Conservation (phyloP, 2,797 vertebrate genomes). For the Heterohyrax brucei region DNA sequence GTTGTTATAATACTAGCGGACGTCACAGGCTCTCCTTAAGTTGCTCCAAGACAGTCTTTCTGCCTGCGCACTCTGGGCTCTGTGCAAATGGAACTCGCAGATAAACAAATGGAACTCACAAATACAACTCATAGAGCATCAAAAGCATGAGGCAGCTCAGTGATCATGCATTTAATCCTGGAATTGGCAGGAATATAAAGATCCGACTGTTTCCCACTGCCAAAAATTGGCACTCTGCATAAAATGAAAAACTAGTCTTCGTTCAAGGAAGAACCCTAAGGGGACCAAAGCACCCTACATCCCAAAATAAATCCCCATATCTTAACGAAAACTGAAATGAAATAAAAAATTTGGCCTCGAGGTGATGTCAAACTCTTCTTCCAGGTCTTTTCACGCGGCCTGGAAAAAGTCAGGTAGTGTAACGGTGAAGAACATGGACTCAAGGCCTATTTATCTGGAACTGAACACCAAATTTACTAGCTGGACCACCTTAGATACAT, state of each 20-base stretch:
- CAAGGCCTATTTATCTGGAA: neutral
- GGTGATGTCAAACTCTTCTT: constrained; percentile 24
- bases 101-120: constrained; percentile 13
- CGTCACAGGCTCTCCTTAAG: neutral
- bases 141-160: neutral
- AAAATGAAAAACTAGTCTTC: neutral
- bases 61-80: neutral
- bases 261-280: constrained; percentile 47
- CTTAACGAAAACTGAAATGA: constrained; percentile 58
- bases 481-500: neutral
- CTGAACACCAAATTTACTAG: neutral
- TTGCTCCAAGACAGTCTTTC: neutral
- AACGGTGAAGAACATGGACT: neutral
- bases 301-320: constrained; percentile 58
- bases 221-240: neutral
- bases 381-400: neutral
- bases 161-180: neutral
- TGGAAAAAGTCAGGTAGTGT: neutral
- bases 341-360: neutral
- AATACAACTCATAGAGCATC: constrained; percentile 45
- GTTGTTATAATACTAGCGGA: constrained; percentile 15
- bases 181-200: constrained; percentile 49
- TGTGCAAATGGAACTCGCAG: constrained; percentile 12
- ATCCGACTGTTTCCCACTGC: constrained; percentile 20
- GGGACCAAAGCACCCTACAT: constrained; percentile 17